phyloP scores from a whole-genome alignment of 2,797 vertebrate genomes.

The Ceyx erithaca region DNA sequence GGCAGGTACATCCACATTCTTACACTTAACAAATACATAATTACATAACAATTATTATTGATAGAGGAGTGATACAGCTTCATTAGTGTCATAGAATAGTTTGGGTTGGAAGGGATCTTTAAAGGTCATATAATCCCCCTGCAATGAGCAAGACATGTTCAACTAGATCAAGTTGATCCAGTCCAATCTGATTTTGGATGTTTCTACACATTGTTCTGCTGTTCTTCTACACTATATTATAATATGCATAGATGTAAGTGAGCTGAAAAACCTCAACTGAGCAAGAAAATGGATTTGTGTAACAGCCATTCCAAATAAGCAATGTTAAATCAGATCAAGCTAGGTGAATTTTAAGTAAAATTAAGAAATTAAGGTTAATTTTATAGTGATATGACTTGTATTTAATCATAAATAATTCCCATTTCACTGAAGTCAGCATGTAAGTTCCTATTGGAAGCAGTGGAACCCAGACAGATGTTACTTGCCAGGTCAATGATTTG shows the following conservation, averaged over 20 bases:
- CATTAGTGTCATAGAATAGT: not conserved
- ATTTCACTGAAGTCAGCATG: not conserved
- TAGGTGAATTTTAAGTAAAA: not conserved
- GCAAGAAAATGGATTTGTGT: not conserved
- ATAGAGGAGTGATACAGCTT: not conserved
- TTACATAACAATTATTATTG: not conserved
- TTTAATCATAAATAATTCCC: not conserved
- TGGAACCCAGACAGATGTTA: not conserved
- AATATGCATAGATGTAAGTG: not conserved
- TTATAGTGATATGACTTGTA: not conserved
- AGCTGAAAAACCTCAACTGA: not conserved
- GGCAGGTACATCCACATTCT: not conserved
- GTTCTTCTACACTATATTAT: not conserved
- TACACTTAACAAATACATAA: not conserved
- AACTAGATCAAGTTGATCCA: not conserved
- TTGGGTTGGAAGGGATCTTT: not conserved
- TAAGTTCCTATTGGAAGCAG: not conserved
- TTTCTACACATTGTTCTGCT: not conserved
- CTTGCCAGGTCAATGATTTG: not conserved
- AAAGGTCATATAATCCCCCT: not conserved
- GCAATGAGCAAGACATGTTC: not conserved
- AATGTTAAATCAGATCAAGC: not conserved
- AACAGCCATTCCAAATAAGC: not conserved
- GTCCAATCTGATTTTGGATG: not conserved
- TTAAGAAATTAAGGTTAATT: not conserved